These are phyloP conservation scores for Notodonta ziczac DNA, from an alignment of 2,888 invertebrate genomes.

Conservation along the genomic window DNA sequence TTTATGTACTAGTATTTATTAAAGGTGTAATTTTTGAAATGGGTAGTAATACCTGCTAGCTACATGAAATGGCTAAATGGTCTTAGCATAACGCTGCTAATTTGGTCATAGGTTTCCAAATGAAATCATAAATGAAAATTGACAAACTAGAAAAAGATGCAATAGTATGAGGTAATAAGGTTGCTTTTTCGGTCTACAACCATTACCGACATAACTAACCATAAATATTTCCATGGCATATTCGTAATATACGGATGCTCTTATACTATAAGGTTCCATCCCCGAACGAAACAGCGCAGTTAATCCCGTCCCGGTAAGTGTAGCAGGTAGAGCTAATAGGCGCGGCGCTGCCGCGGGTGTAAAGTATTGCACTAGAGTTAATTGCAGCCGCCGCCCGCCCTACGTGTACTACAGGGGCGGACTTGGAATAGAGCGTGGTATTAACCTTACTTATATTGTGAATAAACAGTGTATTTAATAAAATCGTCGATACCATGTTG, in stretches of 20 bases:
- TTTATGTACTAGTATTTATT: too few relatives aligned
- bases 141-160: too few relatives aligned
- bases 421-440: not conserved
- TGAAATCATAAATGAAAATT: not conserved
- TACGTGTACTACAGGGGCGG: not conserved
- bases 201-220: not conserved
- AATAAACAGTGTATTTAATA: too few relatives aligned
- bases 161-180: not conserved
- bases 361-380: constrained; percentile 17
- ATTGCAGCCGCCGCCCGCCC: constrained; percentile 7
- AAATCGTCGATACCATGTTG: too few relatives aligned
- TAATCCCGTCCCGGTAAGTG: constrained; percentile 1
- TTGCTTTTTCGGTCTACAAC: not conserved
- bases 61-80: not conserved
- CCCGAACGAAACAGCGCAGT: not conserved
- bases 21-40: not conserved
- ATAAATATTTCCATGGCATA: not conserved
- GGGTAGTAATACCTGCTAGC: not conserved
- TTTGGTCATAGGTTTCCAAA: not conserved
- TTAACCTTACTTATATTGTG: not conserved
- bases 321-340: not conserved
- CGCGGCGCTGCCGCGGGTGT: not conserved
- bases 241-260: not conserved
- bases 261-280: not conserved
- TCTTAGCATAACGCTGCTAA: too few relatives aligned